These are phyloP conservation scores for Silurus lanzhouensis DNA, from an alignment of 2,797 vertebrate species.

Conservation along the genomic window DNA sequence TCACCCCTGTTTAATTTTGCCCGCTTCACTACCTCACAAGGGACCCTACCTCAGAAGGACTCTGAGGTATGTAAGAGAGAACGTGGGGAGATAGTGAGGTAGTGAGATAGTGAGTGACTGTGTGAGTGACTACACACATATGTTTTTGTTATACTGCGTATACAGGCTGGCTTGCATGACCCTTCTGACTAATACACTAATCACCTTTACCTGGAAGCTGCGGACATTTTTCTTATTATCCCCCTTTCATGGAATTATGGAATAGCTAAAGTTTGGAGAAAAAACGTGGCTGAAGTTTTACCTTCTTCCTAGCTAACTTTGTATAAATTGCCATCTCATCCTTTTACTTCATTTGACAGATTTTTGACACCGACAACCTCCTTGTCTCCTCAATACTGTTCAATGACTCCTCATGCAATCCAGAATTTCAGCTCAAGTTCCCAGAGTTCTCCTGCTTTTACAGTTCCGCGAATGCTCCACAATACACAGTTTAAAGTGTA, in stretches of 20 bases:
- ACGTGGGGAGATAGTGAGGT: not conserved
- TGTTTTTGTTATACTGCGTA: conserved; percentile 19
- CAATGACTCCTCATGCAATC: not conserved
- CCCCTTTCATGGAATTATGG: conserved; percentile 15
- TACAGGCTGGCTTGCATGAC: not conserved
- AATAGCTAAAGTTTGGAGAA: not conserved
- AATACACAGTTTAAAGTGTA: not conserved
- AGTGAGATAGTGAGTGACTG: conserved; percentile 4
- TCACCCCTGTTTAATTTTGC: conserved; percentile 53
- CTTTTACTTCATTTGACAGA: conserved; percentile 12
- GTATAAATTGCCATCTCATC: not conserved
- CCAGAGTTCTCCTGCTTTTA: conserved; percentile 4
- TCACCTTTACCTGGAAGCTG: conserved; percentile 45
- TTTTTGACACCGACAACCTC: not conserved
- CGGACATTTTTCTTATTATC: conserved; percentile 22
- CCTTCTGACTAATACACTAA: conserved; percentile 37
- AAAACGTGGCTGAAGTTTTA: not conserved
- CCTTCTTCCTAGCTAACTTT: not conserved
- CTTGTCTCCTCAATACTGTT: not conserved
- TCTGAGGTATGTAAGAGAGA: conserved; percentile 21
- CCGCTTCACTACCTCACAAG: conserved; percentile 46
- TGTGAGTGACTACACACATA: not conserved
- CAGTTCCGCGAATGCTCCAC: not conserved
- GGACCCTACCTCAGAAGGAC: conserved; percentile 54
- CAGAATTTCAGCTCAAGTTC: conserved; percentile 12